Evolutionary conservation across 1,140 invertebrate genomes (phyloP).

Genomic region (Andrena cerasifolii): DNA sequence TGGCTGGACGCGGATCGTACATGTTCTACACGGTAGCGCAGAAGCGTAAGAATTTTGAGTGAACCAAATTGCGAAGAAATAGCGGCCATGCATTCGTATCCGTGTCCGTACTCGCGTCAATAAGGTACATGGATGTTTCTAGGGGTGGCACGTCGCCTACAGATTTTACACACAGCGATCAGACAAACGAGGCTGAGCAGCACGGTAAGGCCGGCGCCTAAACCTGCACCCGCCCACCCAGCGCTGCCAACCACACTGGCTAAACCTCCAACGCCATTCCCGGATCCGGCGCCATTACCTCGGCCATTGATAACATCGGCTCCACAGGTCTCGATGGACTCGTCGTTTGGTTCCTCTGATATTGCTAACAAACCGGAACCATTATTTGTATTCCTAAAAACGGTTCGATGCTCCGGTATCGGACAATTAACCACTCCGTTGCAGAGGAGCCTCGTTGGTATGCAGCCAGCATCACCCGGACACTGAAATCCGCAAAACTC

Average conservation of each 20-base stretch:
- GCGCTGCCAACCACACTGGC: constrained; percentile 70
- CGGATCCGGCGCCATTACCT: constrained; percentile 44
- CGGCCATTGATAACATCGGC: background rate
- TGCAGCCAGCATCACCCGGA: constrained; percentile 91
- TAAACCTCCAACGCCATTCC: constrained; percentile 64
- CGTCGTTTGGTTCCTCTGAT: constrained; percentile 74
- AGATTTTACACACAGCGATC: constrained; percentile 80
- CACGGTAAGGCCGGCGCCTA: constrained; percentile 78
- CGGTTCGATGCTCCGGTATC: constrained; percentile 80
- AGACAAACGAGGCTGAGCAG: constrained; percentile 79
- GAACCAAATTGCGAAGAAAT: constrained; percentile 6
- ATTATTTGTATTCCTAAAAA: constrained; percentile 58
- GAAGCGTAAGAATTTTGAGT: background rate
- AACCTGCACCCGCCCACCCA: constrained; percentile 78
- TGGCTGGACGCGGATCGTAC: background rate
- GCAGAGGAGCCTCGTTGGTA: constrained; percentile 90
- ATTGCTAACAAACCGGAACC: constrained; percentile 32
- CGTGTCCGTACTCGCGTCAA: constrained; percentile 53
- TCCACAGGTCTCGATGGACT: constrained; percentile 76
- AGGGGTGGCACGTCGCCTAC: constrained; percentile 76
- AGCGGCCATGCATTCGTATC: constrained; percentile 12
- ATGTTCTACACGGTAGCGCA: background rate
- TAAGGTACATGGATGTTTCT: constrained; percentile 81
- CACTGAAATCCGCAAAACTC: constrained; percentile 91
- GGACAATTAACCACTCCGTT: constrained; percentile 95